Evolutionary conservation across 2,888 invertebrate species (phyloP).

Genomic region (Cheilosia grossa): DNA sequence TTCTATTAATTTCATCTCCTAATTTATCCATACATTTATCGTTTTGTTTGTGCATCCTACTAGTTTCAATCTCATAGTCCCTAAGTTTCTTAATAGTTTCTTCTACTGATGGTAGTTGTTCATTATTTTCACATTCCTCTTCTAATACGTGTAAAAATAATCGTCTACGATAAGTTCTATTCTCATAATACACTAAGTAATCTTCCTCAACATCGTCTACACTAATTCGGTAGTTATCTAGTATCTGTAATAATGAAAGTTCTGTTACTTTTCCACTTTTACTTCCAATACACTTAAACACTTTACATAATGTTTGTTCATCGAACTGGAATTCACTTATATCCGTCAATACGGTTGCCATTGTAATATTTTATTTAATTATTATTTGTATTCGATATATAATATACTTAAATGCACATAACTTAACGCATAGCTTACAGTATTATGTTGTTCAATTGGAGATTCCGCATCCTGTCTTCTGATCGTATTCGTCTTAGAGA

Average conservation of each 20-base stretch:
- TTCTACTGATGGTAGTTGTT: slow-evolving; percentile 2
- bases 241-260: not conserved
- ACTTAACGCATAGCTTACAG: no score
- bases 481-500: no score
- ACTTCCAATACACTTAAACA: not conserved
- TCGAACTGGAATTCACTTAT: no score
- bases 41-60: not conserved
- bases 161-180: not conserved
- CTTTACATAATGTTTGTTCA: no score
- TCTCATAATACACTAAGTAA: slow-evolving; percentile 1
- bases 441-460: no score
- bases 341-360: no score
- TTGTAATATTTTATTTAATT: no score
- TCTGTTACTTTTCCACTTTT: not conserved
- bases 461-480: no score
- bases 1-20: no score
- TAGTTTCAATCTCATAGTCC: not conserved
- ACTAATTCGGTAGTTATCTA: slow-evolving; percentile 1
- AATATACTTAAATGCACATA: no score
- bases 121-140: slow-evolving; percentile 1
- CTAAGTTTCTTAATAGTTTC: not conserved
- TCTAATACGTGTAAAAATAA: slow-evolving; percentile 4
- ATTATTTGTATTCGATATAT: no score
- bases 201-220: slow-evolving; percentile 1
- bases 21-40: not conserved